Evolutionary conservation across 2,113 vertebrate species (phyloP).

Genomic region (Limanda limanda): DNA sequence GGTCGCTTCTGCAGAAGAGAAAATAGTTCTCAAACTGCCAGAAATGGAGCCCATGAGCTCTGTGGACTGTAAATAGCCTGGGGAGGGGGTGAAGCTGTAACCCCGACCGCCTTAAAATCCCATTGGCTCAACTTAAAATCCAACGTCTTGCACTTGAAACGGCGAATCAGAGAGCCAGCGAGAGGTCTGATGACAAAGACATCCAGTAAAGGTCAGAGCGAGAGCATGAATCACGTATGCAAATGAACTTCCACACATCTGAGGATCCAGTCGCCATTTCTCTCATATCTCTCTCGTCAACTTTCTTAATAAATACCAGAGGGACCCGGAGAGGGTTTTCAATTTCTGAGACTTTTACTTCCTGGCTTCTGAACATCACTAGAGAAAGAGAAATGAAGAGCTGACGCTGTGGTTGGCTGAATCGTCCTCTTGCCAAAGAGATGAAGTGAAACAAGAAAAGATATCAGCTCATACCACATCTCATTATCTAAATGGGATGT

Average conservation of each 20-base stretch:
- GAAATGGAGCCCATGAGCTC: constrained; percentile 35
- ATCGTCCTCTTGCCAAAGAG: not conserved
- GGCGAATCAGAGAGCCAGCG: not conserved
- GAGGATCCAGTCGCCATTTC: not conserved
- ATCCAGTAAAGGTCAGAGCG: not conserved
- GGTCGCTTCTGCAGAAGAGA: not conserved
- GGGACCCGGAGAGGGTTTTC: not conserved
- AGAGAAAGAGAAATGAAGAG: not conserved
- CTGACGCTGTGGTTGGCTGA: not conserved
- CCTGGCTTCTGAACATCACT: not conserved
- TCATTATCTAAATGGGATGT: no score
- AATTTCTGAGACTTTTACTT: not conserved
- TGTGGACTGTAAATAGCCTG: constrained; percentile 34
- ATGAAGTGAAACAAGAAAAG: not conserved
- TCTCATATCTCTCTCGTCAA: not conserved
- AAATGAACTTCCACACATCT: not conserved
- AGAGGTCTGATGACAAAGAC: constrained; percentile 3
- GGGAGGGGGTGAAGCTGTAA: not conserved
- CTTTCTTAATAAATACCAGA: not conserved
- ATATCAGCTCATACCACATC: not conserved
- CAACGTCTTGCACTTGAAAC: constrained; percentile 14
- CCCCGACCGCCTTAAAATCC: constrained; percentile 29
- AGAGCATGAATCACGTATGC: not conserved
- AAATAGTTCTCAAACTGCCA: constrained; percentile 25
- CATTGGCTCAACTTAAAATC: constrained; percentile 22